Percentiles rank a stretch among this genome's conserved stretches.
phyloP scores from a whole-genome alignment of 2,113 vertebrate genomes.

The Progne subis region DNA sequence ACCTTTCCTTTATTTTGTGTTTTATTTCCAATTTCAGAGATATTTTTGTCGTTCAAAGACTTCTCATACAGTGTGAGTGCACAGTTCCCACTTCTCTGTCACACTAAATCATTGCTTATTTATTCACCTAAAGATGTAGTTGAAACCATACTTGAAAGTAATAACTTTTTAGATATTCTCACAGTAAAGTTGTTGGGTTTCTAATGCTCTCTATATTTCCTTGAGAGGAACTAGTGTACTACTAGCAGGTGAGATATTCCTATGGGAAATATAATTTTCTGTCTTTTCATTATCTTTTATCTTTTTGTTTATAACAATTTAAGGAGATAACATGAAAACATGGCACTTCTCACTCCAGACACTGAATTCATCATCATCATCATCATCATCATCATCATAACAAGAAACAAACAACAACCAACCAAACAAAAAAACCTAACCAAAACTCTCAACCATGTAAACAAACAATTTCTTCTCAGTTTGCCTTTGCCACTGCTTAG shows the following conservation, averaged over 20 bases:
- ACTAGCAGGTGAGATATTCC: background rate
- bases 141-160: background rate
- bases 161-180: background rate
- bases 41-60: background rate
- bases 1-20: background rate
- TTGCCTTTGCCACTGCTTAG: background rate
- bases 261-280: background rate
- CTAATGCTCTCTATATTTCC: background rate
- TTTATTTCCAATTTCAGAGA: background rate
- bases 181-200: background rate
- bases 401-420: rapidly evolving
- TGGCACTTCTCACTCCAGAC: background rate
- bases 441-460: background rate
- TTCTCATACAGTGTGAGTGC: background rate
- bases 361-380: background rate
- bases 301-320: background rate
- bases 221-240: background rate
- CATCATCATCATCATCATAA: no score
- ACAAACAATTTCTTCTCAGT: background rate
- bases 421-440: background rate
- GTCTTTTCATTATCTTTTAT: background rate
- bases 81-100: background rate
- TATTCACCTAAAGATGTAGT: background rate
- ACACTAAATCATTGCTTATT: background rate
- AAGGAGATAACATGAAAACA: background rate